Base-by-base conservation (phyloP, 1,140 invertebrate species). In the Saccostrea cuccullata region DNA sequence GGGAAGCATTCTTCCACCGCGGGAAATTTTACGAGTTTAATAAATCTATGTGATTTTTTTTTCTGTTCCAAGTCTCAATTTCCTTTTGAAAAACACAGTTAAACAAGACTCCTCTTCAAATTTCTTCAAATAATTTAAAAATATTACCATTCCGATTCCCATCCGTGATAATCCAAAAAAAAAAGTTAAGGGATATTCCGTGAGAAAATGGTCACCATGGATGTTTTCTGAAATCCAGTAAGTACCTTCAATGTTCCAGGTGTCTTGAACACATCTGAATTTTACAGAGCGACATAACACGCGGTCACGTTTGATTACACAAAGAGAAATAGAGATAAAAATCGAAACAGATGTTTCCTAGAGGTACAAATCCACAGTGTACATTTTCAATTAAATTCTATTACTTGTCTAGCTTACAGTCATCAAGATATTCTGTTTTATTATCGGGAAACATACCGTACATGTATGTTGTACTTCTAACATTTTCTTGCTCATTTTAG, bases 381-480 rank as follows among this genome's bases (percentile, higher is more conserved):
- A 77, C 70, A 77, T 77, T 77, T 77, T 36, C 70, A 77, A 77
- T 77, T 77, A 77, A 77, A 77, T 77, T 77, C 70, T 77, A 77
- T 77, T 77, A 77, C 70, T 30, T 26, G 30, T 36, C 70, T 30
- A 26, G 30, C 26, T 77, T 77, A 77, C 70, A 77, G 13, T 77
- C 26, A 36, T 77, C 23, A 77, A 77, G 15, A 36, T 77, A 73
- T 26, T 36, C 70, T 9, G 26, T 77, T 77, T 77, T 77, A 77
- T 36, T 3, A 26, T 15, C 26, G 26, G 70, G 26, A 67, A 67
- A 23, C 20, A 67, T 67, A n/a, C 23, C 30, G n/a, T 67, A 47
- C 47, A 47, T 47, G 47, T 47, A 47, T 47, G 5, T 47, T 47
- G 47, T 8, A 47, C 47, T 47, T 47, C 47, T 47, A 47, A 47